Conservation (phyloP, 2,888 invertebrate species). For the Diadegma fenestrale region DNA sequence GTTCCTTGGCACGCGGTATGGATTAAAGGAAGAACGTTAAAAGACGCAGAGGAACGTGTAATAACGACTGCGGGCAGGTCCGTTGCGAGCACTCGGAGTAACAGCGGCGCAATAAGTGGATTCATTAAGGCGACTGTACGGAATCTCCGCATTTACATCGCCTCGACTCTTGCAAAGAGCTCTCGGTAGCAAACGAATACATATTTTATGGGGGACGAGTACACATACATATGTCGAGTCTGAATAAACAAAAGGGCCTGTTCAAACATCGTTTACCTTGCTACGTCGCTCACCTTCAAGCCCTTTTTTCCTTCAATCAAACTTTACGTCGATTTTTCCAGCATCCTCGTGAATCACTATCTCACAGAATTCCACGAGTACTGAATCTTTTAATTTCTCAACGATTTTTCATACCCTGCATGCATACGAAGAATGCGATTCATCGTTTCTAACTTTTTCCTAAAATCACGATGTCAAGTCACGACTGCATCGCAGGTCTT, state of each 20-base stretch:
- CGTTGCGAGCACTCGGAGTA: conserved; percentile 40
- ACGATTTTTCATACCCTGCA: not conserved
- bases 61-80: conserved; percentile 62
- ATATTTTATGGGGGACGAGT: conserved; percentile 55
- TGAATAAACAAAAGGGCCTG: conserved; percentile 21
- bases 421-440: not conserved
- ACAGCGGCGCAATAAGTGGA: conserved; percentile 79
- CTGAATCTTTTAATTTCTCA: conserved; percentile 7
- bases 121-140: conserved; percentile 80
- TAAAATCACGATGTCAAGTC: not conserved
- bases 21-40: conserved; percentile 59
- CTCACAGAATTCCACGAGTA: not conserved
- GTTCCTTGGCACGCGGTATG: conserved; percentile 62
- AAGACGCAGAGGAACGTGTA: conserved; percentile 53
- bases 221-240: conserved; percentile 16
- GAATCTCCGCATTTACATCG: conserved; percentile 80
- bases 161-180: conserved; percentile 51
- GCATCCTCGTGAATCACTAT: conserved; percentile 2
- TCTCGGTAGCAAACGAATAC: conserved; percentile 75
- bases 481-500: not conserved
- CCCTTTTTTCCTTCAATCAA: not conserved
- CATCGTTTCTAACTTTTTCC: not conserved
- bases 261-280: not conserved
- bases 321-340: not conserved
- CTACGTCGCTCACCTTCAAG: not conserved